Evolutionary conservation across 2,888 invertebrate species (phyloP).

Genomic region (Drosophila melanocephala): DNA sequence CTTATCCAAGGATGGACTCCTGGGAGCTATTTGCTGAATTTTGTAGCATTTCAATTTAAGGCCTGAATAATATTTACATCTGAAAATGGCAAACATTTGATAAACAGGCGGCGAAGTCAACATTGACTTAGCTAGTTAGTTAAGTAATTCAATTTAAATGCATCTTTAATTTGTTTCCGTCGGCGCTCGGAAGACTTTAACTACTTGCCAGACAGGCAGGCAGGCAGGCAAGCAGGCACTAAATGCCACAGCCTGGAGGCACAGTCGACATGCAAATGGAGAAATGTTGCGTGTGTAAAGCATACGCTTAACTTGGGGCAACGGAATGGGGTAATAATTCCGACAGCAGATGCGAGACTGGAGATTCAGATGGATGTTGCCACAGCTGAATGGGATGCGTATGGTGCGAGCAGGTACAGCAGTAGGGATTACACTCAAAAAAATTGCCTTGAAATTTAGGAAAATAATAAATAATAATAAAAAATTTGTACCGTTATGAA

Average conservation of each 20-base stretch:
- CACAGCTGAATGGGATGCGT: conserved; percentile 22
- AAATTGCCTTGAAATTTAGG: neutral
- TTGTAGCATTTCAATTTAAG: conserved; percentile 31
- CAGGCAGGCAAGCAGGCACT: neutral
- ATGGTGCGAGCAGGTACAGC: neutral
- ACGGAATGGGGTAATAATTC: conserved; percentile 60
- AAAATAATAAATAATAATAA: neutral
- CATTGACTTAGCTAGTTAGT: conserved; percentile 34
- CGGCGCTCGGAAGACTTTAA: conserved; percentile 35
- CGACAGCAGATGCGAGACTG: conserved; percentile 30
- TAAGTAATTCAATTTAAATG: conserved; percentile 43
- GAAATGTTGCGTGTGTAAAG: conserved; percentile 9
- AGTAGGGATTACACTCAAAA: neutral
- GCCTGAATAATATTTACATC: conserved; percentile 10
- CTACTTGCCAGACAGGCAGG: conserved; percentile 12
- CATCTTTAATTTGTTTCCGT: conserved; percentile 43
- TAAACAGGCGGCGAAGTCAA: conserved; percentile 10
- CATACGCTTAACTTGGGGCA: conserved; percentile 13
- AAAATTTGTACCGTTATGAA: neutral
- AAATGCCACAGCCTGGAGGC: neutral
- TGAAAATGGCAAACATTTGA: conserved; percentile 4
- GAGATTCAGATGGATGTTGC: conserved; percentile 40
- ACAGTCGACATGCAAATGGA: neutral
- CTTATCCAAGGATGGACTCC: conserved; percentile 42
- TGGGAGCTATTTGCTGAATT: conserved; percentile 26